Conservation (phyloP, 2,113 vertebrate genomes). For the Cottus gobio region DNA sequence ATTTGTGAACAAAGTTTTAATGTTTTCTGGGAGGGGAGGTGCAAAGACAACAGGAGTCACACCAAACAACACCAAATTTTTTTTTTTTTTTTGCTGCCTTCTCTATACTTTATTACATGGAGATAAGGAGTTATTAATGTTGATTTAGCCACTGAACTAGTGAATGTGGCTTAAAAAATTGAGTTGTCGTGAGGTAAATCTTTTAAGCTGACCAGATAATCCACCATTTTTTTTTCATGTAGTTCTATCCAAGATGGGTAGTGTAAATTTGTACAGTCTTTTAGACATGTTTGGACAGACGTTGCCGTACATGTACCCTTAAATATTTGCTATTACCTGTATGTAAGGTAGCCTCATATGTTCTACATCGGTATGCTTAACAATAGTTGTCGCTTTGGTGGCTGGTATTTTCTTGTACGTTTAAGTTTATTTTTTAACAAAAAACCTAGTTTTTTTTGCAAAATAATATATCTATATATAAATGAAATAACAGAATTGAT, state of each 20-base stretch:
- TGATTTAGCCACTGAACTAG: conserved; percentile 78
- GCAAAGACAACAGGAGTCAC: conserved; percentile 61
- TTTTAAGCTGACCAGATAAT: conserved; percentile 66
- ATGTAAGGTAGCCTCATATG: conserved; percentile 95
- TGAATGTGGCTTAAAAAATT: conserved; percentile 74
- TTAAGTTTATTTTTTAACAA: conserved; percentile 80
- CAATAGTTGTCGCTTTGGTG: conserved; percentile 94
- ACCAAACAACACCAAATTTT: conserved; percentile 73
- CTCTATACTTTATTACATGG: conserved; percentile 73
- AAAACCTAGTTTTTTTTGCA: conserved; percentile 91
- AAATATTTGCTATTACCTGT: conserved; percentile 89
- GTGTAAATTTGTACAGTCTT: conserved; percentile 99
- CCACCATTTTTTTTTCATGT: conserved; percentile 89
- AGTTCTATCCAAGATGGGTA: conserved; percentile 89
- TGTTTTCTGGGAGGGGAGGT: conserved; percentile 25
- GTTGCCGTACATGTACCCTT: conserved; percentile 90
- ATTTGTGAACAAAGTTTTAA: conserved; percentile 57
- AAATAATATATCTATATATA: conserved; percentile 88
- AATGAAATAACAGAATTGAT: conserved; percentile 66
- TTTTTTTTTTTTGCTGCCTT: conserved; percentile 71
- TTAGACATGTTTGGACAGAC: conserved; percentile 95
- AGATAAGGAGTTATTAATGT: conserved; percentile 68
- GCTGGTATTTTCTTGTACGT: conserved; percentile 83
- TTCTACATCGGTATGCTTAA: conserved; percentile 93
- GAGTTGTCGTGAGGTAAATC: conserved; percentile 80